Evolutionary conservation across 1,140 invertebrate species (phyloP).

Genomic region (Reticulitermes speratus): DNA sequence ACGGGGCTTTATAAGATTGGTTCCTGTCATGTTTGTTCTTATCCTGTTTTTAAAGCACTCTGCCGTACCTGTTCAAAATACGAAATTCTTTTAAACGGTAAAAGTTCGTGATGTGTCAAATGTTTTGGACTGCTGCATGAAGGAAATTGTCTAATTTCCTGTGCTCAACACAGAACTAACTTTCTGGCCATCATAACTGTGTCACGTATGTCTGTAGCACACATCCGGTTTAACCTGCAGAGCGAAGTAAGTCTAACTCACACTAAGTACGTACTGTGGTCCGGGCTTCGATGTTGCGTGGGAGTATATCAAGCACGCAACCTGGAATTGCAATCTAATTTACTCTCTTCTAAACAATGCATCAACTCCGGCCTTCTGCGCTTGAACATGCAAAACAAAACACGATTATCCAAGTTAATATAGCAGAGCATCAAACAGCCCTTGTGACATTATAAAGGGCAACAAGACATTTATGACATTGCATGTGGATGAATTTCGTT

Average conservation of each 20-base stretch:
- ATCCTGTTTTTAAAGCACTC: background rate
- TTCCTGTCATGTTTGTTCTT: background rate
- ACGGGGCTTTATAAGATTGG: background rate
- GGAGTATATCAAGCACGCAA: background rate
- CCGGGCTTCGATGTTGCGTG: background rate
- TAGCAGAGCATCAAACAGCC: background rate
- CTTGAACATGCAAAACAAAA: background rate
- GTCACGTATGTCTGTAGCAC: background rate
- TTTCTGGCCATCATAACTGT: background rate
- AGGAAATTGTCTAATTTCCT: constrained; percentile 16
- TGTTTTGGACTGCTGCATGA: background rate
- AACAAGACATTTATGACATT: background rate
- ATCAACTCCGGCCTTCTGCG: background rate
- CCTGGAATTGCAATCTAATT: background rate
- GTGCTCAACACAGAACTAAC: background rate
- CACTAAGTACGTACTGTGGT: background rate
- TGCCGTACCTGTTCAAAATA: background rate
- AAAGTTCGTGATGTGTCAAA: background rate
- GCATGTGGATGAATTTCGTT: background rate
- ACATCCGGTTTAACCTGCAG: background rate
- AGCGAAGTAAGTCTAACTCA: background rate
- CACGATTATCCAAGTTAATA: background rate
- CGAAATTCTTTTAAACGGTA: background rate
- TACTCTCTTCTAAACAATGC: background rate
- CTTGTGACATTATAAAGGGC: background rate